Evolutionary conservation across 2,113 vertebrate species (phyloP).

Genomic region (Myiozetetes cayanensis): DNA sequence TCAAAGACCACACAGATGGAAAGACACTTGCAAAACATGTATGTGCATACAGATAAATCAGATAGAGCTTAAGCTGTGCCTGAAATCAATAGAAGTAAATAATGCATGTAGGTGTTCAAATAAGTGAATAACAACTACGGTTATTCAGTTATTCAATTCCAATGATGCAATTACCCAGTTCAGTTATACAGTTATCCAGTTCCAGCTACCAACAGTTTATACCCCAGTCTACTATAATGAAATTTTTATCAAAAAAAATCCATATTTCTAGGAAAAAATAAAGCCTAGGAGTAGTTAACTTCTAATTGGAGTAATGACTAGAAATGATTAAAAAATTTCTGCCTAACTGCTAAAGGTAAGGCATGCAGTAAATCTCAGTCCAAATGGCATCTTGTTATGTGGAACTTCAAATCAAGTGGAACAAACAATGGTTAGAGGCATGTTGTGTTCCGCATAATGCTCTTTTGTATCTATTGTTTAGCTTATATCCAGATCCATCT

Average conservation of each 20-base stretch:
- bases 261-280: not conserved
- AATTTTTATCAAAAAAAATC: not conserved
- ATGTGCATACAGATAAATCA: not conserved
- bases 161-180: not conserved
- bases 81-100: not conserved
- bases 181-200: not conserved
- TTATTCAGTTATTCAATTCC: not conserved
- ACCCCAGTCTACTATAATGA: not conserved
- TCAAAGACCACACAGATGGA: not conserved
- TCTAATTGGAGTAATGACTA: slow-evolving; percentile 1
- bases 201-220: not conserved
- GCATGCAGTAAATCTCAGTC: slow-evolving; percentile 26
- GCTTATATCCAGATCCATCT: slow-evolving; percentile 41
- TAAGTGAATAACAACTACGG: not conserved
- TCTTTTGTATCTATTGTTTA: slow-evolving; percentile 53
- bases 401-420: slow-evolving; percentile 48
- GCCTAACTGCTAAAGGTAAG: slow-evolving; percentile 15
- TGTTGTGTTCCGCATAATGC: slow-evolving; percentile 40
- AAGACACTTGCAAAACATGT: not conserved
- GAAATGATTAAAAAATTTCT: slow-evolving; percentile 2
- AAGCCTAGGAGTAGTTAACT: not conserved
- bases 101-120: not conserved
- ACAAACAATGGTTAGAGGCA: slow-evolving; percentile 57
- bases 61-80: not conserved
- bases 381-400: slow-evolving; percentile 23